phyloP scores from a whole-genome alignment of 2,888 invertebrate species.

The Spilosoma lubricipeda region DNA sequence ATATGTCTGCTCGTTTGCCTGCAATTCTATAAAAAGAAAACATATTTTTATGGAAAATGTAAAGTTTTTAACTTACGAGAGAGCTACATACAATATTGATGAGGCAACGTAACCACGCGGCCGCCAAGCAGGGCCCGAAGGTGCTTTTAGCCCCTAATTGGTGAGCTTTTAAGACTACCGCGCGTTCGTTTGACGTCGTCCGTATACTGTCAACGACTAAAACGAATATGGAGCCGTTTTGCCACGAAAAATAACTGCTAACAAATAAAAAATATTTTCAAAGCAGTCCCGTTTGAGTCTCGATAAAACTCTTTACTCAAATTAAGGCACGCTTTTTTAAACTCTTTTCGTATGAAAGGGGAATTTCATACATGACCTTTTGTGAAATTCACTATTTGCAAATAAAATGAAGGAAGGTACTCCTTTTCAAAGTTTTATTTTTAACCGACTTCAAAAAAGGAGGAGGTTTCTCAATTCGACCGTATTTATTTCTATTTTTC shows the following conservation, averaged over 20 bases:
- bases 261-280: conserved; percentile 48
- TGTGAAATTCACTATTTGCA: not conserved
- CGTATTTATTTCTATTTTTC: no score
- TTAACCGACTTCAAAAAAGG: no score
- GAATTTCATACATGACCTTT: not conserved
- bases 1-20: no score
- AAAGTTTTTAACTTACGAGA: conserved; percentile 74
- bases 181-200: conserved; percentile 80
- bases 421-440: not conserved
- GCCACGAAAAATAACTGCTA: conserved; percentile 55
- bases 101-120: conserved; percentile 79
- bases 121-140: conserved; percentile 76
- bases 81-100: conserved; percentile 84
- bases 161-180: conserved; percentile 86
- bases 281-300: conserved; percentile 51
- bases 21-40: no score
- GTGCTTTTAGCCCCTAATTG: conserved; percentile 87
- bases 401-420: not conserved
- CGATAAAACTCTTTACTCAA: conserved; percentile 46
- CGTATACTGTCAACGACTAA: conserved; percentile 63
- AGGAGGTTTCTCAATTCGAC: no score
- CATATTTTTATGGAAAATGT: conserved; percentile 55
- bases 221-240: conserved; percentile 58
- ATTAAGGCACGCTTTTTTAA: not conserved
- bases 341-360: not conserved